Evolutionary conservation across 2,113 vertebrate species (phyloP), one percentile per base, ranked within the genome.

Genomic region (Brevimyrus niger): DNA sequence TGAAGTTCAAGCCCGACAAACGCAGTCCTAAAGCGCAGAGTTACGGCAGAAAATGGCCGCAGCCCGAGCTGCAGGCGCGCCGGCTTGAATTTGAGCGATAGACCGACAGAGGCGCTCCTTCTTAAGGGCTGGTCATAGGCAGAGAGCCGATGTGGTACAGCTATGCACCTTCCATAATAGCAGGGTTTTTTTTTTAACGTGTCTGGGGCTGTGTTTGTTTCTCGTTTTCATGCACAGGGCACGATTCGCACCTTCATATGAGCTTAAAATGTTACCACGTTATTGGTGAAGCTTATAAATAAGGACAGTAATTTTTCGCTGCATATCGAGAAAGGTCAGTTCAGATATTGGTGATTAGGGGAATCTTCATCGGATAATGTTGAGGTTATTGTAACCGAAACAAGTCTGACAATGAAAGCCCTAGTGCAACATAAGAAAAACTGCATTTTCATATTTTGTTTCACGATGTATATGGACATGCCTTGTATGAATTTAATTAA

Each of bases 1-100:
- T 94, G 69, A 95, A 95, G 93, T 94, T 95, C 85, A 93, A 91
- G 91, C 87, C 92, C 88, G 82, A 86, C 8, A 73, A 76, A 87
- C 53, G 73, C 69, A 76, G 87, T 73, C 73, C 44, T 88, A 89
- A 69, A 19, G 65, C 51, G 88, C 82, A 88, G 27, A 91, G 90
- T 91, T 88, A 95, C 95, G 96, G 96, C 97, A 97, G 96, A 98
- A 98, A 97, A 98, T 97, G 97, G 97, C 97, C 96, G 97, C 97
- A 95, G 95, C 94, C 91, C 73, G 92, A 94, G 90, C 93, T 93
- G 93, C 92, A 91, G 92, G 93, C 93, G 92, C 94, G 93, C 94
- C 93, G 95, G 93, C 92, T 91, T 95, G 95, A 96, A 96, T 95
- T 95, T 95, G 95, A 94, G 92, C 93, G 92, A 88, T 92, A 95